Evolutionary conservation across 2,113 vertebrate genomes (phyloP), one percentile per base, ranked within the genome.

Genomic region (Upupa epops): DNA sequence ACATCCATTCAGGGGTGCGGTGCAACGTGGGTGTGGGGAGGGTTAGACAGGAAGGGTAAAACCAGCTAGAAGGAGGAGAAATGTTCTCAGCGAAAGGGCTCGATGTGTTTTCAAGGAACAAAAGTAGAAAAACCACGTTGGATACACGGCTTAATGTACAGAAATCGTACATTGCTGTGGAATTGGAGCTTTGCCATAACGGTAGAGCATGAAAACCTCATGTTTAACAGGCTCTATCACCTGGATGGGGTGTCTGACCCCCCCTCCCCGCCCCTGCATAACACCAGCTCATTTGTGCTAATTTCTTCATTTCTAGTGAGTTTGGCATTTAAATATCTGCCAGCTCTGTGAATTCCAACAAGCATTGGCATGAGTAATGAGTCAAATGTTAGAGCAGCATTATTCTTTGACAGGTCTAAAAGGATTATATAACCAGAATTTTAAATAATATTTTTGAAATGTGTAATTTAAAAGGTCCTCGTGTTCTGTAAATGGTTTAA

Each of bases 371-470:
- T 95, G 96, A 96, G 79, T 81, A 96, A 88, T 96, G 95, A 97
- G 96, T 95, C 93, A 96, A 97, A 93, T 93, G 96, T 97, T 96
- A 96, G 54, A 81, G 91, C 52, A 48, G 74, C 92, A 92, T 97
- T 97, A 97, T 95, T 96, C 95, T 97, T 92, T 96, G 96, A 96
- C 94, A 96, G 93, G 91, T 96, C 94, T 91, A 91, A 95, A 96
- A 96, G 95, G 93, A 91, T 97, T 98, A 96, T 95, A n/a, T 95
- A 94, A 96, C 82, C 13, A 8, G 90, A 79, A 96, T 96, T 95
- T 90, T 91, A 95, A 97, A 97, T 91, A 95, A 96, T 88, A 90
- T 96, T 84, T 93, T 87, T 89, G 88, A 90, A 91, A 95, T 95
- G 48, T 97, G 82, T 97, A 96, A 97, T 97, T 97, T 95, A 92